Base-by-base conservation (phyloP, 2,888 invertebrate genomes). In the Harpalus rufipes region DNA sequence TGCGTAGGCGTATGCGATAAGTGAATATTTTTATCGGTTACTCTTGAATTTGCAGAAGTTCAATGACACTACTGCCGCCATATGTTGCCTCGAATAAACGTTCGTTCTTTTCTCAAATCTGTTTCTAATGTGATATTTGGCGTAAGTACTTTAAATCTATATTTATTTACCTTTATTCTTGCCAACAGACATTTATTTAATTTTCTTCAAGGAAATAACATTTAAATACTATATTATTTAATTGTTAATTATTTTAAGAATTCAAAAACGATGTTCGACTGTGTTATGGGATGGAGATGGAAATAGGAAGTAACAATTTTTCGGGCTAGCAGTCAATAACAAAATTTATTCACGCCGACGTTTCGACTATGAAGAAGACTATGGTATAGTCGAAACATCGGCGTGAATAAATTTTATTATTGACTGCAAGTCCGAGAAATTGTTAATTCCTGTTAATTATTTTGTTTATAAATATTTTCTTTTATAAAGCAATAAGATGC, bases 111-210 rank as follows among this genome's bases (percentile, higher is more conserved):
- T n/a, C 12, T 16, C 32, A n/a, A n/a, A 44, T 39, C 16, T 74
- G 74, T 21, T 74, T 74, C 74, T 44, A 51, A 74, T 74, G 74
- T 21, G 18, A 74, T 74, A 74, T 74, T 74, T 74, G 74, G 74
- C 74, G 21, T 56, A 74, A 74, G 18, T 39, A 14, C 44, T 74
- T 51, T 6, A 21, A 51, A 44, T 74, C 74, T 74, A 74, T 74
- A 74, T 74, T 74, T 74, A 74, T 74, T 74, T 74, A 51, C 16
- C 39, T 10, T 25, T 18, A 21, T 74, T 74, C 44, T 44, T 74
- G 74, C 74, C 74, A 74, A 74, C 41, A 39, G 39, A 21, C 14
- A 68, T 68, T 68, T 68, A 41, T 68, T 68, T 39, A n/a, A n/a
- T 32, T 39, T 68, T 39, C 14, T 2, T 6, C 7, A 1, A 8